A percentile compares a stretch with the other conserved stretches of the same genome.
phyloP scores from a whole-genome alignment of 2,113 vertebrate species.

The Nymphicus hollandicus region DNA sequence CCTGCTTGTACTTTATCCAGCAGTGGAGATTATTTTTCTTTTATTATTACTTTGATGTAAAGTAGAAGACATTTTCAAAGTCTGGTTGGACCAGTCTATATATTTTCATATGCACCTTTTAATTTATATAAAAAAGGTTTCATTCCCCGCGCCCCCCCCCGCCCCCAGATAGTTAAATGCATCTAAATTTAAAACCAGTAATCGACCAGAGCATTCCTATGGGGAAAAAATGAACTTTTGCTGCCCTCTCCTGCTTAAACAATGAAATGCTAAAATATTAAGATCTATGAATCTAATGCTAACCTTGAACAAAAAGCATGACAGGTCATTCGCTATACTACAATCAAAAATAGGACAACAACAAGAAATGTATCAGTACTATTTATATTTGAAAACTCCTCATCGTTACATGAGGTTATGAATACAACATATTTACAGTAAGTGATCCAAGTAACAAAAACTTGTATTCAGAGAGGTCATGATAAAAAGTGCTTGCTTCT shows the following conservation, averaged over 20 bases:
- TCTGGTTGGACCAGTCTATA: conserved; percentile 62
- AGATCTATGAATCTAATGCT: conserved; percentile 59
- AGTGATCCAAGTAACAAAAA: conserved; percentile 63
- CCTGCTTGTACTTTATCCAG: conserved; percentile 52
- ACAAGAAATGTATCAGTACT: conserved; percentile 70
- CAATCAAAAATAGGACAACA: conserved; percentile 73
- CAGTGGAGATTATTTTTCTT: conserved; percentile 47
- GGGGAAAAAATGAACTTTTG: conserved; percentile 73
- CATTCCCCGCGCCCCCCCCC: conserved; percentile 32
- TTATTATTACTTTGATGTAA: conserved; percentile 57
- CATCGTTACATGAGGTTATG: conserved; percentile 69
- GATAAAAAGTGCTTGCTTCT: conserved; percentile 26
- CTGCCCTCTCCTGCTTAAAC: conserved; percentile 81
- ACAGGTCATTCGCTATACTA: conserved; percentile 67
- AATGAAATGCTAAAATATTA: conserved; percentile 73
- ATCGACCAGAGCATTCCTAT: conserved; percentile 62
- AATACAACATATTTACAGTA: conserved; percentile 78
- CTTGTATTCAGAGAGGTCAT: conserved; percentile 41
- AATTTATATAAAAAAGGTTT: conserved; percentile 67
- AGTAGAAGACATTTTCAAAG: conserved; percentile 65
- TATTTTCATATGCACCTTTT: conserved; percentile 72
- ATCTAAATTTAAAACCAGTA: conserved; percentile 58
- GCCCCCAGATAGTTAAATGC: conserved; percentile 52
- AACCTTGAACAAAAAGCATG: conserved; percentile 65
- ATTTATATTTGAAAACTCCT: conserved; percentile 79